Evolutionary conservation across 1,140 invertebrate genomes (phyloP).

Genomic region (Idris sp.): DNA sequence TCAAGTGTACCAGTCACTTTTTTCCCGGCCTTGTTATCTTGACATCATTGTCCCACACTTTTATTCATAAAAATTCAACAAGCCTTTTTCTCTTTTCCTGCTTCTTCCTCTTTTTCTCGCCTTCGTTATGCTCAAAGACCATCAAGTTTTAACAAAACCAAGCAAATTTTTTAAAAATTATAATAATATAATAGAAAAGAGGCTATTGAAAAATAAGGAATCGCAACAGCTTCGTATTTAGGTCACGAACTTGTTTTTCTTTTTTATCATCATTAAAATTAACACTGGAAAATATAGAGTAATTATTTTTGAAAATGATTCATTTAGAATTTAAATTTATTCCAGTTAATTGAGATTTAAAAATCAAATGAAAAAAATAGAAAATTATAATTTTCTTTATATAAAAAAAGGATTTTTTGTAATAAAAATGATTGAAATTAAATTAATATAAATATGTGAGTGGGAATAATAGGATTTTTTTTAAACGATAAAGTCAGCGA

Average conservation of each 20-base stretch:
- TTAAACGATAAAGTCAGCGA: neutral
- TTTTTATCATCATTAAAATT: conserved; percentile 8
- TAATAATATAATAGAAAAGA: conserved; percentile 10
- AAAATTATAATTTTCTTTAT: no score
- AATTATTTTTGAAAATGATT: no score
- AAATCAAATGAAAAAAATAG: no score
- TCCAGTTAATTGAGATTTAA: no score
- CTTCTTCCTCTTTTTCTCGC: neutral
- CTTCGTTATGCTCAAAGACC: conserved; percentile 4
- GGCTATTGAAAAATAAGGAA: conserved; percentile 5
- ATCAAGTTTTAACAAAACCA: conserved; percentile 13
- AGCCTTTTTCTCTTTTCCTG: conserved; percentile 10
- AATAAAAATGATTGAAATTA: neutral
- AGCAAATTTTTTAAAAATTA: conserved; percentile 7
- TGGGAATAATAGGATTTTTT: no score
- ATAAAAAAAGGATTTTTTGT: no score
- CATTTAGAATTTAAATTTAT: no score
- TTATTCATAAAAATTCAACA: conserved; percentile 47
- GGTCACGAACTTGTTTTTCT: conserved; percentile 7
- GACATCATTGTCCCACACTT: conserved; percentile 39
- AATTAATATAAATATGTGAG: no score
- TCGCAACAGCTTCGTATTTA: neutral
- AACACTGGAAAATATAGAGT: conserved; percentile 8
- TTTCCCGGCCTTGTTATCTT: conserved; percentile 37
- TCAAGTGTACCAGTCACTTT: conserved; percentile 44